Conservation (phyloP, 2,888 invertebrate species). For the Sarcophaga rosellei region DNA sequence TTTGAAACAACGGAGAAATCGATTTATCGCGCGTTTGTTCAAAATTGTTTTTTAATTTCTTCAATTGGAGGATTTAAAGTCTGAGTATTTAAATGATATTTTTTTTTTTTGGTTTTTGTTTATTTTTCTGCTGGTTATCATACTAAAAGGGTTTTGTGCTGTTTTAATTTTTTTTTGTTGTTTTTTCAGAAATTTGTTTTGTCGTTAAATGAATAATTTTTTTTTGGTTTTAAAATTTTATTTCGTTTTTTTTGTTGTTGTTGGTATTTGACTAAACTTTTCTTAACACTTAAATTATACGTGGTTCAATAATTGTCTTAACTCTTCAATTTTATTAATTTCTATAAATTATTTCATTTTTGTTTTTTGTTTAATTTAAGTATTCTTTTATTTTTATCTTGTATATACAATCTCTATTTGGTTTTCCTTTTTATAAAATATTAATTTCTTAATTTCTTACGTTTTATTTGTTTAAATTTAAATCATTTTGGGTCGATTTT, state of each 20-base stretch:
- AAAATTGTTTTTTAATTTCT: neutral
- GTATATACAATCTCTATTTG: slow-evolving; percentile 14
- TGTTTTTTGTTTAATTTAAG: slow-evolving; percentile 10
- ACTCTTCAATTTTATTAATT: neutral
- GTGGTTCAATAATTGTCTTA: slow-evolving; percentile 51
- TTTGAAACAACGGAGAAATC: slow-evolving; percentile 27
- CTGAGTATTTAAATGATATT: slow-evolving; percentile 15
- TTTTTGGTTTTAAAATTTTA: too few species aligned
- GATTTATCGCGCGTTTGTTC: slow-evolving; percentile 11
- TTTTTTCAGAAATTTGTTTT: neutral
- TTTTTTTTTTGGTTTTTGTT: slow-evolving; percentile 2
- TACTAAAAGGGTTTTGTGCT: slow-evolving; percentile 57
- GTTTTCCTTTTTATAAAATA: slow-evolving; percentile 1
- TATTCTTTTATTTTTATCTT: slow-evolving; percentile 27
- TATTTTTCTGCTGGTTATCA: slow-evolving; percentile 18
- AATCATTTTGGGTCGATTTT: slow-evolving; percentile 21
- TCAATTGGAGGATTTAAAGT: slow-evolving; percentile 39
- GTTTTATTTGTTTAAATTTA: neutral
- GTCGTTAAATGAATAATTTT: too few species aligned
- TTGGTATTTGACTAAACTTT: slow-evolving; percentile 38
- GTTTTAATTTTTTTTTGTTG: slow-evolving; percentile 22
- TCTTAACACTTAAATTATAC: slow-evolving; percentile 58
- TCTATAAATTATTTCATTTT: slow-evolving; percentile 6
- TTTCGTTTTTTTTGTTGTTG: slow-evolving; percentile 9
- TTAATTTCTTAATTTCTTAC: neutral